Base-by-base conservation (phyloP, 2,113 vertebrate genomes). In the Cololabis saira region DNA sequence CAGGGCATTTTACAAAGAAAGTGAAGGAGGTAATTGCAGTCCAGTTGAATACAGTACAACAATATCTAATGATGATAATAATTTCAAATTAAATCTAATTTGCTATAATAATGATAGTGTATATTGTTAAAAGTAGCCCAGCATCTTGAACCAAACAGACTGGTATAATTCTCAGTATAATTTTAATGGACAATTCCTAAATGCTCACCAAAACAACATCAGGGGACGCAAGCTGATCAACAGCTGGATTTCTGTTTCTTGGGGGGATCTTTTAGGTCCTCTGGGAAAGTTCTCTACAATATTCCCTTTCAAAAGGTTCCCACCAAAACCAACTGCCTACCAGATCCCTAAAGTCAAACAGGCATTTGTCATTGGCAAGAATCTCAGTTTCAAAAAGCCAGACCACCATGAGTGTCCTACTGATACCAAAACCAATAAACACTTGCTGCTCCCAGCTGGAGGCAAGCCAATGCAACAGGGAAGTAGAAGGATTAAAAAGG, bases 351-450 rank as follows among this genome's bases (percentile, higher is more conserved):
- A 68, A 71, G 59, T 82, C 19, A 64, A 61, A 56, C 37, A 44
- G 37, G 9, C 43, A 45, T 67, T 65, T 27, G 40, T 70, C 10
- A 42, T 63, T 73, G 67, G 55, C 52, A 56, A 49, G 63, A 70
- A 56, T 53, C 54, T 71, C 40, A 21, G 56, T 57, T 71, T 66
- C 61, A 81, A 84, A 77, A 72, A 76, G 63, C 12, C 58, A 33
- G 55, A 52, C 58, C 82, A 74, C 76, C 19, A 15, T 48, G 40
- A 67, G 74, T 72, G 19, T 75, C 83, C 81, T 40, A 78, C 85
- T 81, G 83, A 83, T 74, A 85, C 67, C 56, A 67, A 57, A 82
- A 80, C 80, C 87, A 85, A 85, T 84, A 85, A 85, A 87, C 61
- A 80, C 78, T 81, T 72, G 55, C 71, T 71, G 71, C 72, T 87